These are phyloP conservation scores for Coecobrya sp. DNA, from an alignment of 2,888 invertebrate genomes.

Conservation along the genomic window DNA sequence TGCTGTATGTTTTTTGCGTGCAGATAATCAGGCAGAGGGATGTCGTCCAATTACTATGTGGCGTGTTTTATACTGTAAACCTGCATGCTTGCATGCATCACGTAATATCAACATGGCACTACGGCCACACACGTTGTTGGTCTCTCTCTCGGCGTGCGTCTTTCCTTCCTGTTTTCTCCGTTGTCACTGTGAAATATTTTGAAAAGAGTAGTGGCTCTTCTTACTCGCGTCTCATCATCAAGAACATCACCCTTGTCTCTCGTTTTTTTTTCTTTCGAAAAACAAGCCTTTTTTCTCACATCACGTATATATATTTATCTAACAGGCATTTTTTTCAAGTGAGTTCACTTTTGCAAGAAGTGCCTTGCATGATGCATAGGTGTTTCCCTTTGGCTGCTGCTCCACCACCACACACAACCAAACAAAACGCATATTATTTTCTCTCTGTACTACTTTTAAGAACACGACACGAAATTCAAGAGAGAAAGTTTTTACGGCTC, in stretches of 20 bases:
- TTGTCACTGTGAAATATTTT: too few relatives aligned
- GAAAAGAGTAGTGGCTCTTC: too few relatives aligned
- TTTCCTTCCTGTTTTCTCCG: too few relatives aligned
- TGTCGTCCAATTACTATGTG: neutral
- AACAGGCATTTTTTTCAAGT: neutral
- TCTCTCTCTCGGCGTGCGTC: too few relatives aligned
- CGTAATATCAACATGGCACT: neutral
- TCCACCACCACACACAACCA: neutral
- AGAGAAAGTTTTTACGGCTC: conserved; percentile 14
- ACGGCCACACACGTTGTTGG: too few relatives aligned
- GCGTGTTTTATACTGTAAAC: neutral
- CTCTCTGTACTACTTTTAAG: neutral
- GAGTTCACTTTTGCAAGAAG: neutral
- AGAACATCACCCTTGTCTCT: too few relatives aligned
- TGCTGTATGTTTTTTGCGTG: too few relatives aligned
- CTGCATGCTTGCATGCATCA: neutral
- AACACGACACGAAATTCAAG: neutral
- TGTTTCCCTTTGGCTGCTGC: neutral
- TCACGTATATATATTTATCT: too few relatives aligned
- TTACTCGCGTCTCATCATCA: too few relatives aligned
- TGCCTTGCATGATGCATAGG: neutral
- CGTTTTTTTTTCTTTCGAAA: too few relatives aligned
- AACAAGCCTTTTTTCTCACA: too few relatives aligned
- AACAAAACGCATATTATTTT: neutral
- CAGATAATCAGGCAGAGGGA: neutral